phyloP scores from a whole-genome alignment of 2,113 vertebrate genomes.

The Albula goreensis region DNA sequence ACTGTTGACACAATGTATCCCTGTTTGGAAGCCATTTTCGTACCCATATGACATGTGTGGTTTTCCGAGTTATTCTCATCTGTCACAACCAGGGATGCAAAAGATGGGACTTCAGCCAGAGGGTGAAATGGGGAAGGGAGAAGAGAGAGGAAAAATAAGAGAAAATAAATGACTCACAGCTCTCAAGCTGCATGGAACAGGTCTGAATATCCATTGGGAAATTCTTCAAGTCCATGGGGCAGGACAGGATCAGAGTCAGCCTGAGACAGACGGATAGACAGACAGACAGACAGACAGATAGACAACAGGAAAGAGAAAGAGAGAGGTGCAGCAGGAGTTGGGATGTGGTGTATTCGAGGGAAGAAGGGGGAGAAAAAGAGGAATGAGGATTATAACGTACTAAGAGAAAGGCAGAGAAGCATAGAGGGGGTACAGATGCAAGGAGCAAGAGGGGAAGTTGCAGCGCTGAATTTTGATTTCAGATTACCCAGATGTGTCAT shows the following conservation, averaged over 20 bases:
- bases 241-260: slow-evolving; percentile 88
- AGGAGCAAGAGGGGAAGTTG: slow-evolving; percentile 32
- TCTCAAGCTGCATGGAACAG: slow-evolving; percentile 93
- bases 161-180: slow-evolving; percentile 79
- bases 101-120: not conserved
- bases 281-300: slow-evolving; percentile 47
- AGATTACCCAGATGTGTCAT: slow-evolving; percentile 17
- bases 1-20: not conserved
- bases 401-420: not conserved
- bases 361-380: slow-evolving; percentile 37
- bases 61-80: not conserved
- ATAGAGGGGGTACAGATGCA: slow-evolving; percentile 26
- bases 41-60: not conserved
- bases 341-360: slow-evolving; percentile 4
- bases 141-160: slow-evolving; percentile 11
- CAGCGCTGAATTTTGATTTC: not conserved
- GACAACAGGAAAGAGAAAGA: slow-evolving; percentile 37
- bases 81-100: not conserved
- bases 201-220: slow-evolving; percentile 97
- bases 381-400: slow-evolving; percentile 36
- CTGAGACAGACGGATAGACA: slow-evolving; percentile 64
- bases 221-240: slow-evolving; percentile 96
- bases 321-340: slow-evolving; percentile 18
- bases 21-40: not conserved
- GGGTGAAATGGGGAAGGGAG: not conserved